Evolutionary conservation across 2,888 invertebrate genomes (phyloP).

Genomic region (Galerucella pusilla): DNA sequence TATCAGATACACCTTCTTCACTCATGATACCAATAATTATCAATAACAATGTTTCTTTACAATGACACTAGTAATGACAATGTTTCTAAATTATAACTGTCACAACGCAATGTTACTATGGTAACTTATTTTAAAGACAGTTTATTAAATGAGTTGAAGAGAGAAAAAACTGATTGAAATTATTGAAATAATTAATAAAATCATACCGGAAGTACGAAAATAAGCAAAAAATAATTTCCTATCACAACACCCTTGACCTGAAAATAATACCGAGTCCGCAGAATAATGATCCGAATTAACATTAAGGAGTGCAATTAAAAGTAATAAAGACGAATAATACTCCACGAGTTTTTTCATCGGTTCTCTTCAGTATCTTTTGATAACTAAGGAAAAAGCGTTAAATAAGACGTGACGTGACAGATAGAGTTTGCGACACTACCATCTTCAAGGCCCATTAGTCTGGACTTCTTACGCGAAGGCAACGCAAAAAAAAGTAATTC

Average conservation of each 20-base stretch:
- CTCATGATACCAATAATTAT: too few species aligned
- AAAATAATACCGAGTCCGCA: slow-evolving; percentile 19
- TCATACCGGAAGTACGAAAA: too few species aligned
- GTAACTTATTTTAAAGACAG: too few species aligned
- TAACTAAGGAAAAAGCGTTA: slow-evolving; percentile 58
- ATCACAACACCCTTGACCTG: not conserved
- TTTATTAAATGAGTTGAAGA: too few species aligned
- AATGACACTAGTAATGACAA: too few species aligned
- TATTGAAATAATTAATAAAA: too few species aligned
- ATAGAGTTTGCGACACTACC: slow-evolving; percentile 57
- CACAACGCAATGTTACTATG: too few species aligned
- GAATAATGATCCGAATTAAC: slow-evolving; percentile 57
- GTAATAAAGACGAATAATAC: slow-evolving; percentile 60
- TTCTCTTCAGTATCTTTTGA: slow-evolving; percentile 50
- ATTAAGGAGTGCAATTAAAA: slow-evolving; percentile 61
- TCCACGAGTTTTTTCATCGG: slow-evolving; percentile 52
- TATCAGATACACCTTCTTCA: too few species aligned
- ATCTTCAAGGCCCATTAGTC: slow-evolving; percentile 16
- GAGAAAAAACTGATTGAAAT: too few species aligned
- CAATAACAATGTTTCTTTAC: too few species aligned
- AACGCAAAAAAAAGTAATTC: slow-evolving; percentile 1
- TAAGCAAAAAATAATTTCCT: too few species aligned
- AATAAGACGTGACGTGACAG: slow-evolving; percentile 62
- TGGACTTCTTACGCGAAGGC: slow-evolving; percentile 8
- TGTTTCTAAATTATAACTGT: too few species aligned